Evolutionary conservation across 2,888 invertebrate genomes (phyloP).

Genomic region (Camponotus fellah): DNA sequence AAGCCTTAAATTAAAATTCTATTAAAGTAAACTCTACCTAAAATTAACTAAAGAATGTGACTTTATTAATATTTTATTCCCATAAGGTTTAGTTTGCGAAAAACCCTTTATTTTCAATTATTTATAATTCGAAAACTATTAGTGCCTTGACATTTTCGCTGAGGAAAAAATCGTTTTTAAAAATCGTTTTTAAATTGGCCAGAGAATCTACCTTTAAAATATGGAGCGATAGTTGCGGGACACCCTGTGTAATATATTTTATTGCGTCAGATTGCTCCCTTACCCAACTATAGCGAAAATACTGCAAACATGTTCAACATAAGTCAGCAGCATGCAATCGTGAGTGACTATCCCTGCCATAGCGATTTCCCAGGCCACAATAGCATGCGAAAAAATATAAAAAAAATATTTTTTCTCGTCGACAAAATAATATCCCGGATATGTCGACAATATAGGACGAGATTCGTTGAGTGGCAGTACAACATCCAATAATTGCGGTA

Average conservation of each 20-base stretch:
- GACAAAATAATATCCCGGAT: slow-evolving; percentile 28
- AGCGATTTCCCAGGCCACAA: slow-evolving; percentile 34
- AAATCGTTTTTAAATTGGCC: too few relatives aligned
- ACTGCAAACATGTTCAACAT: slow-evolving; percentile 32
- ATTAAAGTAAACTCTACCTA: too few relatives aligned
- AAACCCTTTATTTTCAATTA: too few relatives aligned
- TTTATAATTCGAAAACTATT: too few relatives aligned
- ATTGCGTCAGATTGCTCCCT: background rate
- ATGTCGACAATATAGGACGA: slow-evolving; percentile 5
- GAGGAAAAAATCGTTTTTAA: too few relatives aligned
- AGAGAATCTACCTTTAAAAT: too few relatives aligned
- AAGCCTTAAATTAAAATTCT: too few relatives aligned
- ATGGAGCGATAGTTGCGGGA: too few relatives aligned
- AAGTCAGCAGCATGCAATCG: slow-evolving; percentile 36
- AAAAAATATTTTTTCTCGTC: slow-evolving; percentile 32
- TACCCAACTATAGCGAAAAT: slow-evolving; percentile 41
- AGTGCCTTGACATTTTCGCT: too few relatives aligned
- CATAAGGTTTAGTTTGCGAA: too few relatives aligned
- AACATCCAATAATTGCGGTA: slow-evolving; percentile 34
- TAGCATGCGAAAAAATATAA: slow-evolving; percentile 19
- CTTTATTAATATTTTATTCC: too few relatives aligned
- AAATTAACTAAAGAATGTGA: too few relatives aligned
- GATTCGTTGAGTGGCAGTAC: slow-evolving; percentile 45
- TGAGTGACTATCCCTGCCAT: slow-evolving; percentile 25
- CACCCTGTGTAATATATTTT: background rate